phyloP scores from a whole-genome alignment of 2,888 invertebrate genomes.

The Harpalus rubripes region DNA sequence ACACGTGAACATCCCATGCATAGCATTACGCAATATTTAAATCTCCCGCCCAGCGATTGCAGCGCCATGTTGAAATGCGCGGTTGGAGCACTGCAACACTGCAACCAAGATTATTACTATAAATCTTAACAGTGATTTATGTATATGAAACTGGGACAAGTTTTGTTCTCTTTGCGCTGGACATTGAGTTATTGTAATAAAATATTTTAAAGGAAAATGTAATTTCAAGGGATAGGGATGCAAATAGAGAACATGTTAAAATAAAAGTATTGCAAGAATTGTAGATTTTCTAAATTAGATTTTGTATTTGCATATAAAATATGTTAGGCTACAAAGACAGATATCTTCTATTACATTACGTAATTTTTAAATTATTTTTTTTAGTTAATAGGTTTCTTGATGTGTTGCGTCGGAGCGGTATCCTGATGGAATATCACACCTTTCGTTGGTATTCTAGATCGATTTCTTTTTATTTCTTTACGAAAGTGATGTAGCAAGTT shows the following conservation, averaged over 20 bases:
- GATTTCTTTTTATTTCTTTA: too few species aligned
- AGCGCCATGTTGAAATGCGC: conserved; percentile 14
- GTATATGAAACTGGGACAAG: conserved; percentile 20
- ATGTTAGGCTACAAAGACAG: not conserved
- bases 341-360: too few species aligned
- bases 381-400: too few species aligned
- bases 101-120: conserved; percentile 20
- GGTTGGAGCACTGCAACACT: not conserved
- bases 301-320: conserved; percentile 7
- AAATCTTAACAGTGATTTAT: conserved; percentile 41
- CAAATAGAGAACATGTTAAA: not conserved
- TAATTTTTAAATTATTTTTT: too few species aligned
- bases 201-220: conserved; percentile 14
- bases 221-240: not conserved
- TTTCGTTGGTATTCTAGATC: too few species aligned
- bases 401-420: too few species aligned
- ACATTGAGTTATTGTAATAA: conserved; percentile 22
- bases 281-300: not conserved
- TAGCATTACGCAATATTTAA: conserved; percentile 55
- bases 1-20: conserved; percentile 49
- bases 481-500: too few species aligned
- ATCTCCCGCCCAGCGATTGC: conserved; percentile 38
- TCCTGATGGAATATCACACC: too few species aligned
- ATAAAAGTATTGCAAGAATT: not conserved
- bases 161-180: conserved; percentile 26